phyloP scores from a whole-genome alignment of 2,113 vertebrate genomes.

The Terrapene triunguis region DNA sequence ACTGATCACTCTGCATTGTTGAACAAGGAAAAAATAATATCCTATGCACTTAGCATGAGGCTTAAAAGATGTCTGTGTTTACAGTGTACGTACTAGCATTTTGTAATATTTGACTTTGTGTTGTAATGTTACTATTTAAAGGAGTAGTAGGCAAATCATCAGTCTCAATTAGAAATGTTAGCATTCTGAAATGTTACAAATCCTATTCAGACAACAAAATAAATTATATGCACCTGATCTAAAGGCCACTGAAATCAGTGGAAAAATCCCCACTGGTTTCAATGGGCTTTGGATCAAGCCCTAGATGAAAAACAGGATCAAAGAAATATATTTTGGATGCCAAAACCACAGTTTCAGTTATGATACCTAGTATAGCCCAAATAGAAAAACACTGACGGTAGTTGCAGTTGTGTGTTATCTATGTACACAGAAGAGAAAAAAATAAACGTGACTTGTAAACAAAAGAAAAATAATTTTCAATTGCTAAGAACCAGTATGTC shows the following conservation, averaged over 20 bases:
- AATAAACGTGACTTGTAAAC: neutral
- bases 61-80: neutral
- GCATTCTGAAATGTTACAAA: neutral
- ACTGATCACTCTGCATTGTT: neutral
- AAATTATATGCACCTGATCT: neutral
- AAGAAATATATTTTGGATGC: neutral
- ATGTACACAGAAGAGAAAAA: neutral
- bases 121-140: neutral
- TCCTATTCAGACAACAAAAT: neutral
- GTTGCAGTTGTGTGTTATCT: neutral
- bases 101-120: neutral
- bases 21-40: neutral
- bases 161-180: neutral
- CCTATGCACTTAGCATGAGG: rapidly evolving
- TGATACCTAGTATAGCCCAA: neutral
- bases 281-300: neutral
- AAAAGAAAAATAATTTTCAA: neutral
- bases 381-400: neutral
- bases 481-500: neutral
- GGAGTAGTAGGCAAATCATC: neutral
- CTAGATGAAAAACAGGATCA: neutral
- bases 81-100: neutral
- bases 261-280: neutral
- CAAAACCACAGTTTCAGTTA: slow-evolving; percentile 26
- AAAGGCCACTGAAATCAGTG: neutral